Evolutionary conservation across 2,888 invertebrate species (phyloP).

Genomic region (Habroteleia sp.): DNA sequence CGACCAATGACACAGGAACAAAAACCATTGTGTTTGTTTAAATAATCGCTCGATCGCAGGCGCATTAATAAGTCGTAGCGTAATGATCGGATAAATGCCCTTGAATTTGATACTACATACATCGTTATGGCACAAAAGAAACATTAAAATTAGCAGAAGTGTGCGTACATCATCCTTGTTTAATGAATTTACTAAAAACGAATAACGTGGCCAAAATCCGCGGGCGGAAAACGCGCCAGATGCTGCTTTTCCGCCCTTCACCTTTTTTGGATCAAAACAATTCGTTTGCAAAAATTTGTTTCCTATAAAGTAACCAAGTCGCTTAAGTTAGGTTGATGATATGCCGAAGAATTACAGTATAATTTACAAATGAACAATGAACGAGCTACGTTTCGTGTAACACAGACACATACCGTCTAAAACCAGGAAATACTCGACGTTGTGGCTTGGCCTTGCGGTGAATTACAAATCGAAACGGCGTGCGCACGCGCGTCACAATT

Average conservation of each 20-base stretch:
- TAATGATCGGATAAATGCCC: slow-evolving; percentile 44
- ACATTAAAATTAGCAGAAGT: slow-evolving; percentile 13
- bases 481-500: neutral
- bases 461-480: neutral
- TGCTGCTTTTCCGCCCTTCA: too few relatives aligned
- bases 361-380: slow-evolving; percentile 45
- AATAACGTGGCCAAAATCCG: slow-evolving; percentile 6
- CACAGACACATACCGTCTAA: slow-evolving; percentile 54
- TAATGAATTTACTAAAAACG: slow-evolving; percentile 11
- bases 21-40: slow-evolving; percentile 73
- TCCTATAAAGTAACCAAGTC: neutral
- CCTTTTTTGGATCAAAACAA: too few relatives aligned
- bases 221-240: neutral
- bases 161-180: slow-evolving; percentile 37
- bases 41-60: slow-evolving; percentile 65
- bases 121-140: slow-evolving; percentile 75
- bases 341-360: slow-evolving; percentile 34
- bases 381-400: slow-evolving; percentile 45
- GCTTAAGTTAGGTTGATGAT: slow-evolving; percentile 24
- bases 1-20: slow-evolving; percentile 74
- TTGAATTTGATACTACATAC: slow-evolving; percentile 35
- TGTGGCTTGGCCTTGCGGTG: neutral
- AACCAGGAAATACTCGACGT: slow-evolving; percentile 53
- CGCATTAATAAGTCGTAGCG: slow-evolving; percentile 19
- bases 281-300: neutral